Evolutionary conservation across 2,888 invertebrate genomes (phyloP).

Genomic region (Drosophila melanosoma): DNA sequence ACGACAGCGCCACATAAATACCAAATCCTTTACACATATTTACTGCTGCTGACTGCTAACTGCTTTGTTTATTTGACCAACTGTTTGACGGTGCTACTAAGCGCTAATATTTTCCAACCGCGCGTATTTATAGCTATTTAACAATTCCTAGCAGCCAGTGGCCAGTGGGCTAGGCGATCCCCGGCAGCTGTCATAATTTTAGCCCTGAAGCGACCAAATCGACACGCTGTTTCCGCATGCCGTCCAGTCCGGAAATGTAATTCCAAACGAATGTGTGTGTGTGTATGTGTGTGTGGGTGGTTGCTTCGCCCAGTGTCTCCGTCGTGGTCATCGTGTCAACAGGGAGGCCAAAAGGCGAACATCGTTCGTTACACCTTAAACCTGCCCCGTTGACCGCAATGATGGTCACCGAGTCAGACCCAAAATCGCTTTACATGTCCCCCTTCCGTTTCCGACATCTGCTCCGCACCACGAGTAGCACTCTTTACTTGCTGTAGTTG

Average conservation of each 20-base stretch:
- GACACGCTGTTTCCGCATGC: constrained; percentile 71
- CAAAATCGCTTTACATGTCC: constrained; percentile 65
- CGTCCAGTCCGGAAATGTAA: constrained; percentile 74
- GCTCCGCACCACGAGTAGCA: background rate
- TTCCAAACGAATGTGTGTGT: constrained; percentile 23
- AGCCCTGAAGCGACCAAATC: constrained; percentile 70
- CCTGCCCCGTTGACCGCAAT: constrained; percentile 72
- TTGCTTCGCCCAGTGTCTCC: constrained; percentile 39
- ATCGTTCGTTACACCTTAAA: constrained; percentile 76
- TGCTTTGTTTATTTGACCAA: constrained; percentile 23
- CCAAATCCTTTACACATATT: constrained; percentile 62
- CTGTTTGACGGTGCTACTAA: constrained; percentile 60
- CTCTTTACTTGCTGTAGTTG: constrained; percentile 8
- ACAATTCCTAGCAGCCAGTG: constrained; percentile 11
- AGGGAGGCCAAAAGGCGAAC: constrained; percentile 68
- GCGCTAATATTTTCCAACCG: constrained; percentile 37
- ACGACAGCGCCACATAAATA: constrained; percentile 26
- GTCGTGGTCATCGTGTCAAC: constrained; percentile 66
- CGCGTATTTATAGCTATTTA: constrained; percentile 52
- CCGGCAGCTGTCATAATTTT: constrained; percentile 73
- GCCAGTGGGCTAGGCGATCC: constrained; percentile 8
- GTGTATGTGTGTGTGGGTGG: constrained; percentile 19
- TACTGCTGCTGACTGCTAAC: constrained; percentile 19
- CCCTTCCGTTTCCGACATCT: background rate
- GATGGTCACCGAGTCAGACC: constrained; percentile 74